Evolutionary conservation across 2,888 invertebrate genomes (phyloP), one percentile per base, ranked within the genome.

Genomic region (Ischnus inquisitorius): DNA sequence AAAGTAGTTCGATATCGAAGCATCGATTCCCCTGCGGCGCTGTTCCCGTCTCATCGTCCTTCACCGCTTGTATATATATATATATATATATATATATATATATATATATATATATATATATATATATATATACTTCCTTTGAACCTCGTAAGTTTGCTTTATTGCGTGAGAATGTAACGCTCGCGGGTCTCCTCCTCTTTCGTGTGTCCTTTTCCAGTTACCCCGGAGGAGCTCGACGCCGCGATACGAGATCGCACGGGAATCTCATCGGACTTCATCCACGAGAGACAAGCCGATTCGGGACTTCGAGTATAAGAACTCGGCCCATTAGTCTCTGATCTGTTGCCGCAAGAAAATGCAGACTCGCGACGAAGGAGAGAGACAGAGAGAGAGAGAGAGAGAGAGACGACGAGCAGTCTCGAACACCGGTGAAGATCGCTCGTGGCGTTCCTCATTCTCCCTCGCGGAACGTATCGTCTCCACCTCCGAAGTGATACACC

Each of bases 141-240:
- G 28, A 46, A n/a, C 8, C 39, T 10, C 16, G 71, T 41, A 28
- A 65, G 43, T 75, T 79, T 82, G 65, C 72, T 72, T 82, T 79
- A 82, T 82, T 79, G 75, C 76, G 79, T 60, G 79, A 82, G 79
- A 82, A 84, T 84, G 39, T 79, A 78, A 78, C 82, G 82, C 82
- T 64, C 65, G 67, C 74, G 43, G 14, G 74, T 41, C 67, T 65
- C 41, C 69, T 48, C 48, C 46, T 68, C 65, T 74, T 80, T 81
- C 69, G 65, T 43, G 60, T 19, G 65, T 65, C 64, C 69, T 57
- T 48, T 54, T 6, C 51, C 25, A 28, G n/a, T 39, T 22, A 25
- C 10, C 10, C 22, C 25, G 28, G 57, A 43, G 22, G n/a, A n/a
- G 43, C 25, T 10, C 41, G 72, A 43, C 72, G 72, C 39, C 72